Evolutionary conservation across 2,888 invertebrate genomes (phyloP), one percentile per base, ranked within the genome.

Genomic region (Minunthozetes semirufus): DNA sequence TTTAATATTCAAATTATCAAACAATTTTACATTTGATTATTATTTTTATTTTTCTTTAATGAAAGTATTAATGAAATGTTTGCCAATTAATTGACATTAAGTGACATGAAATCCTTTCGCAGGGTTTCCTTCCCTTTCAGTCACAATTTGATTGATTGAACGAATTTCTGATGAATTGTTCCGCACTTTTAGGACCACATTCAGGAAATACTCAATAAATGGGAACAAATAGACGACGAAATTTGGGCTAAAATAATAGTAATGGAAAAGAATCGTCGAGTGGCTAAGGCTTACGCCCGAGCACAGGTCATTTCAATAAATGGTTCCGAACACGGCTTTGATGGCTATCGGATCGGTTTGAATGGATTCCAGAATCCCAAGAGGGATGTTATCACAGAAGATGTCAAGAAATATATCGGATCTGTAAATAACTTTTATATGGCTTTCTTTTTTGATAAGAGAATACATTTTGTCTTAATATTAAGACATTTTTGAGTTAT

Each of bases 161-260:
- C 42, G 42, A 42, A 42, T 59, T 59, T 19, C 25, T 56, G n/a
- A 13, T 6, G n/a, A 50, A n/a, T 50, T 22, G 22, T 22, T 56
- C 11, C 25, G 4, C 25, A 56, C 56, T 17, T 22, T 68, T 46
- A 70, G 70, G 70, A 70, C 48, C 95, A 96, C 86, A 93, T 96
- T 84, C 93, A 93, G 84, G 96, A 96, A 86, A 94, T 96, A 77
- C 85, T 95, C 81, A 92, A 93, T 84, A 96, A 95, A 87, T 94
- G 96, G 92, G 92, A 92, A 80, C 92, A 93, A 85, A 93, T 97
- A 81, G 96, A 97, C 83, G 95, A 96, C 82, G 96, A 95, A 86
- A 96, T 96, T 81, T 98, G 97, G 97, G 95, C 95, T 80, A 98
- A 98, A 88, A 92, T 98, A 79, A 94, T 97, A 83, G 94, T 97